Evolutionary conservation across 2,888 invertebrate genomes (phyloP).

Genomic region (Cyclophora albipunctata): DNA sequence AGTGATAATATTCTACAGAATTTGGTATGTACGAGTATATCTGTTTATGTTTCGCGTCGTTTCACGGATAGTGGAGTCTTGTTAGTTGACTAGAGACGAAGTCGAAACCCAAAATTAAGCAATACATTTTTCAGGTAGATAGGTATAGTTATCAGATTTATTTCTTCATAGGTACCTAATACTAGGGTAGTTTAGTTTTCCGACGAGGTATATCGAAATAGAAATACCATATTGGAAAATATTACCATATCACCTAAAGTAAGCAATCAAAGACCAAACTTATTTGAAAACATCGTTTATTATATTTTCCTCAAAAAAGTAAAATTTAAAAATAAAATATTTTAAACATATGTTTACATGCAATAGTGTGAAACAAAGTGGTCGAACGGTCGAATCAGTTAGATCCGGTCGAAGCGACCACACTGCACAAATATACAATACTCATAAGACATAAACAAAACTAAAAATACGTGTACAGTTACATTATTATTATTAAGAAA

Average conservation of each 20-base stretch:
- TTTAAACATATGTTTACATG: constrained; percentile 67
- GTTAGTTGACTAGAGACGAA: too few relatives aligned
- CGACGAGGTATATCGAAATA: too few relatives aligned
- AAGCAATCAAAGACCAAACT: not conserved
- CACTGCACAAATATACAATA: constrained; percentile 48
- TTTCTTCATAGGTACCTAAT: too few relatives aligned
- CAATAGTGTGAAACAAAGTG: constrained; percentile 49
- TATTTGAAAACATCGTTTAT: constrained; percentile 75
- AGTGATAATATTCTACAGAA: not conserved
- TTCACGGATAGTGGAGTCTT: too few relatives aligned
- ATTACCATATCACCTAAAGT: too few relatives aligned
- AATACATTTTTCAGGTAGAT: too few relatives aligned
- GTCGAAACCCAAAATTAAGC: too few relatives aligned
- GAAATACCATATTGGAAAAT: too few relatives aligned
- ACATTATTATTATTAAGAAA: constrained; percentile 40
- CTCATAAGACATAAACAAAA: constrained; percentile 51
- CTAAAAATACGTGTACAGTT: constrained; percentile 57
- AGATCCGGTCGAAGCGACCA: constrained; percentile 19
- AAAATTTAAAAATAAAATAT: constrained; percentile 74
- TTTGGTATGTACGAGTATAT: not conserved
- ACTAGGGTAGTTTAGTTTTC: too few relatives aligned
- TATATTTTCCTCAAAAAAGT: constrained; percentile 74
- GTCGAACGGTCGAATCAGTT: constrained; percentile 17
- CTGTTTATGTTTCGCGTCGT: too few relatives aligned
- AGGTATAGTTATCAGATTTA: too few relatives aligned